Conservation (phyloP, 2,888 invertebrate genomes). For the Rhodophaea formosa region DNA sequence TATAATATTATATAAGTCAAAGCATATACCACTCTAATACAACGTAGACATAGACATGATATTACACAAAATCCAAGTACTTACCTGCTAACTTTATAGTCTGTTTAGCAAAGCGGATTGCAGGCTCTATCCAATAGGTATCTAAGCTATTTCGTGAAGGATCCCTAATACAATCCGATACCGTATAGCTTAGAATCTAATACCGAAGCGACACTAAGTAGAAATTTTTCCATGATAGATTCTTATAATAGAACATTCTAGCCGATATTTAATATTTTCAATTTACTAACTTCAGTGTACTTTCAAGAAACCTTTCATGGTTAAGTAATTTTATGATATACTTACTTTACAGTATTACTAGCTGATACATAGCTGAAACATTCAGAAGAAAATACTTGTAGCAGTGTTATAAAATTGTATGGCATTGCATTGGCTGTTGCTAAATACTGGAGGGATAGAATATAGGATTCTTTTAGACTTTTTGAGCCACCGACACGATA, state of each 20-base stretch:
- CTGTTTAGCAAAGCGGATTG: slow-evolving; percentile 17
- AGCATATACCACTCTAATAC: no score
- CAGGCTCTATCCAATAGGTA: slow-evolving; percentile 29
- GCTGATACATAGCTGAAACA: no score
- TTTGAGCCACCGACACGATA: no score
- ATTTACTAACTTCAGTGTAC: neutral
- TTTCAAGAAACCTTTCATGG: neutral
- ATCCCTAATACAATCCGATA: slow-evolving; percentile 27
- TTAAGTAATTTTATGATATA: no score
- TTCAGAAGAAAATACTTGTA: no score
- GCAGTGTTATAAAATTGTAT: no score
- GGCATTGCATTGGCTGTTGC: no score
- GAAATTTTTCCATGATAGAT: slow-evolving; percentile 22
- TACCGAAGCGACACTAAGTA: slow-evolving; percentile 25
- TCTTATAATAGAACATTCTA: slow-evolving; percentile 15
- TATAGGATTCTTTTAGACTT: no score
- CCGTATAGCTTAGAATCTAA: slow-evolving; percentile 27
- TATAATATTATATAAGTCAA: no score
- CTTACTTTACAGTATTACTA: no score
- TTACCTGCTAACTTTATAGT: neutral
- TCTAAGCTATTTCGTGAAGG: slow-evolving; percentile 26
- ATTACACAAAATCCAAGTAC: neutral
- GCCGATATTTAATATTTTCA: slow-evolving; percentile 10
- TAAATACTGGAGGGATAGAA: no score
- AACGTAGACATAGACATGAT: no score